A percentile compares a stretch with the other conserved stretches of the same genome.
Conservation (phyloP, 2,113 vertebrate genomes). For the Hippoglossus stenolepis region DNA sequence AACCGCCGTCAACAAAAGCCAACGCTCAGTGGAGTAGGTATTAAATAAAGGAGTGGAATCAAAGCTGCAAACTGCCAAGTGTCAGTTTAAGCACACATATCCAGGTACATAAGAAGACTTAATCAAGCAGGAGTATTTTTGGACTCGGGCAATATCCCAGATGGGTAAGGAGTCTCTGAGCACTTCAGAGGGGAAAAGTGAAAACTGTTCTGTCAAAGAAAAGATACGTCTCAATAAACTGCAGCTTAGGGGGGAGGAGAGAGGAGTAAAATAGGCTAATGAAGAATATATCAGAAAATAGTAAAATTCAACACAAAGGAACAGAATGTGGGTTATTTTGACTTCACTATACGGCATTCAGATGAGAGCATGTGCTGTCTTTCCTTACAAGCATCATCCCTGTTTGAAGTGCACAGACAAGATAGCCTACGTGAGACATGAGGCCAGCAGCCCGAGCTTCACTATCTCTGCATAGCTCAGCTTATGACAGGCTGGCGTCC, state of each 20-base stretch:
- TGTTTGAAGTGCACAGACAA: constrained; percentile 69
- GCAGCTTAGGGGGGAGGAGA: constrained; percentile 27
- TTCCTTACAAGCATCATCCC: constrained; percentile 59
- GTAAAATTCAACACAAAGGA: constrained; percentile 3
- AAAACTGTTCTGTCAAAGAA: constrained; percentile 70
- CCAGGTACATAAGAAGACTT: constrained; percentile 78
- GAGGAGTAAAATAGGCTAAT: constrained; percentile 30
- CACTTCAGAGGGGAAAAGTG: constrained; percentile 71
- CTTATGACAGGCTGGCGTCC: constrained; percentile 76
- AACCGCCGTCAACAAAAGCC: constrained; percentile 71
- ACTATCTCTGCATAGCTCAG: constrained; percentile 78
- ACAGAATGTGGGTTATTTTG: not conserved
- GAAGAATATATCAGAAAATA: constrained; percentile 1
- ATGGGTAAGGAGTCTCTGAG: constrained; percentile 65
- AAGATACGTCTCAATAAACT: constrained; percentile 74
- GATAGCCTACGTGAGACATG: constrained; percentile 71
- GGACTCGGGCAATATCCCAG: constrained; percentile 72
- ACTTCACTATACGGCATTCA: constrained; percentile 41
- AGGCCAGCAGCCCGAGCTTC: constrained; percentile 71
- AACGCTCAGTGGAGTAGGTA: constrained; percentile 59
- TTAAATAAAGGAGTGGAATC: constrained; percentile 70
- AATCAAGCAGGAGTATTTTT: constrained; percentile 79
- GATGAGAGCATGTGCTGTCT: constrained; percentile 38
- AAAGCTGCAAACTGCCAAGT: constrained; percentile 68
- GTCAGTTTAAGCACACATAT: constrained; percentile 74